phyloP scores from a whole-genome alignment of 2,113 vertebrate genomes.

The Halichoeres trimaculatus region DNA sequence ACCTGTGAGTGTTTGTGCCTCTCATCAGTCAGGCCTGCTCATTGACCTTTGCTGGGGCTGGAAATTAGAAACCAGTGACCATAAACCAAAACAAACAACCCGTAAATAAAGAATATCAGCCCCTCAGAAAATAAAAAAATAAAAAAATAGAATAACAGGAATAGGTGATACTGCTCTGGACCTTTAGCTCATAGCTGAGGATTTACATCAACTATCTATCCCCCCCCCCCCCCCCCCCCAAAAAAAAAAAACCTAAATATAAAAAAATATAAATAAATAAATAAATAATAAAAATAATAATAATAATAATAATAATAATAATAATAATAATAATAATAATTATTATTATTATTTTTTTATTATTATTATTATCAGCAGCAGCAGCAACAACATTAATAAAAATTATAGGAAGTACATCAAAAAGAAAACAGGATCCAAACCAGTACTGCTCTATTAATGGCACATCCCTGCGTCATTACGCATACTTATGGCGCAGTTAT shows the following conservation, averaged over 20 bases:
- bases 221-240: too few species aligned
- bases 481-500: not conserved
- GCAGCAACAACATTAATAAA: too few species aligned
- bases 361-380: too few species aligned
- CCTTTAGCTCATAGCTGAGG: not conserved
- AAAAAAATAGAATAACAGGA: too few species aligned
- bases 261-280: not conserved
- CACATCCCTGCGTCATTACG: not conserved
- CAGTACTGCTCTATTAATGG: not conserved
- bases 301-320: not conserved
- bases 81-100: constrained; percentile 24
- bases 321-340: not conserved
- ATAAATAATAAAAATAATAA: not conserved
- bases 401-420: too few species aligned
- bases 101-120: constrained; percentile 33
- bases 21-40: constrained; percentile 23
- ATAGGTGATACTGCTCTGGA: not conserved
- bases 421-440: too few species aligned
- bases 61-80: constrained; percentile 16
- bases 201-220: not conserved
- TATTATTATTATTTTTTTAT: too few species aligned
- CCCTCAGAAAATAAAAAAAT: not conserved
- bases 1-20: not conserved
- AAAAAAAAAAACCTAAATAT: too few species aligned
- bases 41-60: constrained; percentile 35